Evolutionary conservation across 2,888 invertebrate species (phyloP).

Genomic region (Kryphioiulus occultus): DNA sequence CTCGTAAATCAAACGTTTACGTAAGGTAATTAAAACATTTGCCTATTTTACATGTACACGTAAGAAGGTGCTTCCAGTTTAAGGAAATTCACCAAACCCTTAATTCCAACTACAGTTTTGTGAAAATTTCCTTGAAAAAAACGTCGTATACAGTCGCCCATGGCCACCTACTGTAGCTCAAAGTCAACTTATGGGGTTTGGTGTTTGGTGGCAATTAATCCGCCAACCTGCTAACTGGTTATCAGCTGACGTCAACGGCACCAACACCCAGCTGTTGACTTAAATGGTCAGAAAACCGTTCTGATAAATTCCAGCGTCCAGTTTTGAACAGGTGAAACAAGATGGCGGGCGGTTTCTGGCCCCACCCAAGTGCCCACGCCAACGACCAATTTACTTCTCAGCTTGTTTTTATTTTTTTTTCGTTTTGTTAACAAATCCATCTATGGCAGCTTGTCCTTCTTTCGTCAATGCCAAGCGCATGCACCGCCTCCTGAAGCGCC

Average conservation of each 20-base stretch:
- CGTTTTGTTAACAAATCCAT: not conserved
- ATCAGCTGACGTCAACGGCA: not conserved
- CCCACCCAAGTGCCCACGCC: not conserved
- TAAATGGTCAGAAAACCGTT: conserved; percentile 31
- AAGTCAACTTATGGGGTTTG: too few species aligned
- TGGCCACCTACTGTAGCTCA: too few species aligned
- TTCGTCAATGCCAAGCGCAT: conserved; percentile 26
- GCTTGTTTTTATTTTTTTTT: not conserved
- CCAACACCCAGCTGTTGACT: not conserved
- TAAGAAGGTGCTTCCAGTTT: too few species aligned
- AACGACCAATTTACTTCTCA: not conserved
- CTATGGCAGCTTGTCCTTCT: conserved; percentile 12
- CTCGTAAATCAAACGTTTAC: too few species aligned
- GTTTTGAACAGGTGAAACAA: not conserved
- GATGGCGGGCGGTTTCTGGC: not conserved
- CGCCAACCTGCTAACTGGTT: conserved; percentile 4
- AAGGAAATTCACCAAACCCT: too few species aligned
- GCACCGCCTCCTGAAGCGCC: not conserved
- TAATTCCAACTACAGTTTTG: too few species aligned
- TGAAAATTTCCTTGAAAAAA: too few species aligned
- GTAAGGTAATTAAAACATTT: too few species aligned
- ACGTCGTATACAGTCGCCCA: too few species aligned
- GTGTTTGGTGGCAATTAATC: not conserved
- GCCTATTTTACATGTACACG: too few species aligned
- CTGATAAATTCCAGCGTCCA: not conserved